These are phyloP conservation scores for Hypothenemus hampei DNA, from an alignment of 1,140 invertebrate species.

Conservation along the genomic window DNA sequence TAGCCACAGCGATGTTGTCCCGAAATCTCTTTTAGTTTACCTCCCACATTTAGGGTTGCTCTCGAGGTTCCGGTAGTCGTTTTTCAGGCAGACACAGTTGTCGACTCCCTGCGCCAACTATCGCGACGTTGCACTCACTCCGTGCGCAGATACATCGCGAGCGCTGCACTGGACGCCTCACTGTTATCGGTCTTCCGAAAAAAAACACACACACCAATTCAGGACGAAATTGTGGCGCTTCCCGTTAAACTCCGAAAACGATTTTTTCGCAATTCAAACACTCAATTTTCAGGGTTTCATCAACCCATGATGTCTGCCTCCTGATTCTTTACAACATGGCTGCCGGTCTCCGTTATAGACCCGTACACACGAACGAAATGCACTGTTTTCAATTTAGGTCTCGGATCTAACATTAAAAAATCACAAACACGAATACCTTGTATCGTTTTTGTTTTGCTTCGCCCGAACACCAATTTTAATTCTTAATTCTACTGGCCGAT, in stretches of 20 bases:
- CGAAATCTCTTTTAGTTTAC: constrained; percentile 32
- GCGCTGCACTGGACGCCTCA: constrained; percentile 30
- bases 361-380: constrained; percentile 35
- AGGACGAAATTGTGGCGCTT: constrained; percentile 26
- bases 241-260: constrained; percentile 15
- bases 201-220: constrained; percentile 24
- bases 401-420: constrained; percentile 4
- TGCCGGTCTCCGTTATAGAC: constrained; percentile 43
- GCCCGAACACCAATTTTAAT: constrained; percentile 6
- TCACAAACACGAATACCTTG: background rate
- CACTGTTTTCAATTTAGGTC: constrained; percentile 19
- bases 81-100: constrained; percentile 39
- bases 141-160: constrained; percentile 43
- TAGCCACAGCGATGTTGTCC: background rate
- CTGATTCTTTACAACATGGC: constrained; percentile 45
- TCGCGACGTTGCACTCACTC: constrained; percentile 37
- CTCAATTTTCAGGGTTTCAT: constrained; percentile 34
- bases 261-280: constrained; percentile 30
- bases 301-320: constrained; percentile 47
- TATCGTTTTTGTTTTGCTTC: background rate
- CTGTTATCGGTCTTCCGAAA: constrained; percentile 26
- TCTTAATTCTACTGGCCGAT: constrained; percentile 16
- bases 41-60: constrained; percentile 43
- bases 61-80: constrained; percentile 34
- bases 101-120: constrained; percentile 45